phyloP scores from a whole-genome alignment of 2,113 vertebrate genomes.

The Empidonax alnorum region DNA sequence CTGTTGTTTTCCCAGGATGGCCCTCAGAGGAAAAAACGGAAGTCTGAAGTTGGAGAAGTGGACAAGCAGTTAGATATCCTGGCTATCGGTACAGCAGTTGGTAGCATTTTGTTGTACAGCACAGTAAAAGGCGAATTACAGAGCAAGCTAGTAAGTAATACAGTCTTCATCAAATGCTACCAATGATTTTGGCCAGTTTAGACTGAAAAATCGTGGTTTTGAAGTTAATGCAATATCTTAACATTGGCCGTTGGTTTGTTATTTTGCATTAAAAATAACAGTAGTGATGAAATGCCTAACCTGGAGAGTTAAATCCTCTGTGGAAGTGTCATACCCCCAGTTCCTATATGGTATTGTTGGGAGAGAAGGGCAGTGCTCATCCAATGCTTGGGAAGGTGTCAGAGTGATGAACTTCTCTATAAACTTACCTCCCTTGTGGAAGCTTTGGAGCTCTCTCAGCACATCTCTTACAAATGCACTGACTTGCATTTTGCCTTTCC shows the following conservation, averaged over 20 bases:
- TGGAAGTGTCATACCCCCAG: not conserved
- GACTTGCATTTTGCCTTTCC: not conserved
- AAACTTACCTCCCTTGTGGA: not conserved
- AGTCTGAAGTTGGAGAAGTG: slow-evolving; percentile 84
- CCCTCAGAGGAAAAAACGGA: slow-evolving; percentile 95
- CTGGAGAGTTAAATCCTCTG: not conserved
- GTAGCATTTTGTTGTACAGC: slow-evolving; percentile 95
- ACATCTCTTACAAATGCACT: not conserved
- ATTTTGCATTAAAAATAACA: not conserved
- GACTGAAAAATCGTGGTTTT: not conserved
- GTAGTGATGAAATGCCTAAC: not conserved
- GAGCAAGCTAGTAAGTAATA: slow-evolving; percentile 88
- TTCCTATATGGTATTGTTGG: not conserved
- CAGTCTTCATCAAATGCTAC: not conserved
- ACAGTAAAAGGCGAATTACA: slow-evolving; percentile 92
- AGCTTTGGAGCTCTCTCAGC: not conserved
- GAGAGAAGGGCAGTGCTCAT: not conserved
- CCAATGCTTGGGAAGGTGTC: rapidly evolving
- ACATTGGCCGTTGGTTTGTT: not conserved
- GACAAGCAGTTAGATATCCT: slow-evolving; percentile 87
- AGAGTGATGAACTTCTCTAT: not conserved
- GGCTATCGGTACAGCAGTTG: slow-evolving; percentile 94
- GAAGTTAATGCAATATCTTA: not conserved
- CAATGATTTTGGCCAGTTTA: not conserved
- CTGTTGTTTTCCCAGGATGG: slow-evolving; percentile 80